Conservation (phyloP, 1,140 invertebrate species). For the Asbolus verrucosus region DNA sequence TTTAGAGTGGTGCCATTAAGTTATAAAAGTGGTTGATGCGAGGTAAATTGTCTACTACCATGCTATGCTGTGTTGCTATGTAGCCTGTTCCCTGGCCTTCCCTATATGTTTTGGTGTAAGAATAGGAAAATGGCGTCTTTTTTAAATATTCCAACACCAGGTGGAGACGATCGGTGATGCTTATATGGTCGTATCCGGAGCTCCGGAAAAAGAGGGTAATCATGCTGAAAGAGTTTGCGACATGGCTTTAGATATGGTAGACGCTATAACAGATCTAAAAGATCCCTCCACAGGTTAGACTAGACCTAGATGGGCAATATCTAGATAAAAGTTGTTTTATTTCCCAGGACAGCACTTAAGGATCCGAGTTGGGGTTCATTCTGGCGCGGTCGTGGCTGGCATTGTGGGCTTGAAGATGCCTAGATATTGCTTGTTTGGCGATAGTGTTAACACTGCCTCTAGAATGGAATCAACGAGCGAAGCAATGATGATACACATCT, state of each 20-base stretch:
- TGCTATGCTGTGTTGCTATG: too few relatives aligned
- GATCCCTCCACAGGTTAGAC: slow-evolving; percentile 86
- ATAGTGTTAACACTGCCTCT: slow-evolving; percentile 92
- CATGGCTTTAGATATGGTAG: slow-evolving; percentile 97
- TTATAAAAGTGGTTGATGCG: too few relatives aligned
- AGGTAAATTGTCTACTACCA: too few relatives aligned
- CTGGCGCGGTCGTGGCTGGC: slow-evolving; percentile 92
- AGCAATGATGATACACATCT: slow-evolving; percentile 95
- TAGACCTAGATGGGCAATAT: not conserved
- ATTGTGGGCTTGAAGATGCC: slow-evolving; percentile 97
- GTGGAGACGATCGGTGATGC: slow-evolving; percentile 98
- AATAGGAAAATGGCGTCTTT: not conserved
- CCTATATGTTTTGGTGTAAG: too few relatives aligned
- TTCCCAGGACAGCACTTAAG: slow-evolving; percentile 83
- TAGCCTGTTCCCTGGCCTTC: too few relatives aligned
- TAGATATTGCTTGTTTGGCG: slow-evolving; percentile 90
- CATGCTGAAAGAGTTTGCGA: slow-evolving; percentile 95
- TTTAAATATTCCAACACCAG: slow-evolving; percentile 65
- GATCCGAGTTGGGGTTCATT: slow-evolving; percentile 91
- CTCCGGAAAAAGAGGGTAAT: slow-evolving; percentile 88
- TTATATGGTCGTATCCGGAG: slow-evolving; percentile 97
- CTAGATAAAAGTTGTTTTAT: slow-evolving; percentile 5
- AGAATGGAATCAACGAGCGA: slow-evolving; percentile 92
- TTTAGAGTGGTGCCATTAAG: too few relatives aligned
- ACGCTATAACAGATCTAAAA: slow-evolving; percentile 89